These are phyloP conservation scores for Epizoanthus illoricatus DNA, from an alignment of 92 coral and sea anemone genomes.

Conservation along the genomic window DNA sequence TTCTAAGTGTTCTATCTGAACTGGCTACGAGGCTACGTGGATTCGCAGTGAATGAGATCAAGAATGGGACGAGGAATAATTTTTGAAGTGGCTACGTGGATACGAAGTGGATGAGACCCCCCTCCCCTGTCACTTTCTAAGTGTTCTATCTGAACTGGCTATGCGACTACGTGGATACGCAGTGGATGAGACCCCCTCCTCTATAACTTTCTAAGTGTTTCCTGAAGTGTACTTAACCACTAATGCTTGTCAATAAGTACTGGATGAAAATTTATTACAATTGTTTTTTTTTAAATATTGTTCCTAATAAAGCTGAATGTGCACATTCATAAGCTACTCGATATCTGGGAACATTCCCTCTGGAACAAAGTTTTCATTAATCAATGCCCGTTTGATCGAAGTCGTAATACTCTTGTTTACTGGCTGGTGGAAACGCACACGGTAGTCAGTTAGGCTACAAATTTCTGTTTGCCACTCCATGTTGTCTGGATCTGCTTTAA, in stretches of 20 bases:
- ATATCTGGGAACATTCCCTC: conserved; percentile 24
- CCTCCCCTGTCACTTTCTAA: background rate
- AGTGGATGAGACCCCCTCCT: no score
- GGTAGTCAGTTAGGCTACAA: conserved; percentile 19
- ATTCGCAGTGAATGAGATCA: no score
- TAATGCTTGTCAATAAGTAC: background rate
- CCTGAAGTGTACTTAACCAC: background rate
- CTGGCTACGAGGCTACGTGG: no score
- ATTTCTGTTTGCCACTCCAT: conserved; percentile 13
- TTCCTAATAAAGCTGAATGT: no score
- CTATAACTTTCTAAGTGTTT: background rate
- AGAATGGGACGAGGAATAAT: no score
- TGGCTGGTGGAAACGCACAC: background rate
- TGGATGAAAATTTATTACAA: background rate
- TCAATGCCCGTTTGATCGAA: conserved; percentile 20
- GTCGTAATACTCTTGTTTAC: conserved; percentile 2
- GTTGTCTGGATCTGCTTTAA: conserved; percentile 11
- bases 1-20: background rate
- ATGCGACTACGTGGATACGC: no score
- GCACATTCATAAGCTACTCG: background rate
- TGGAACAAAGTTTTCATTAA: background rate
- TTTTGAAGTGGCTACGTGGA: background rate
- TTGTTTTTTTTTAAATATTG: background rate
- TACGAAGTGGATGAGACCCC: background rate
- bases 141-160: background rate